Base-by-base conservation (phyloP, 2,888 invertebrate genomes). In the Escarpia spicata region DNA sequence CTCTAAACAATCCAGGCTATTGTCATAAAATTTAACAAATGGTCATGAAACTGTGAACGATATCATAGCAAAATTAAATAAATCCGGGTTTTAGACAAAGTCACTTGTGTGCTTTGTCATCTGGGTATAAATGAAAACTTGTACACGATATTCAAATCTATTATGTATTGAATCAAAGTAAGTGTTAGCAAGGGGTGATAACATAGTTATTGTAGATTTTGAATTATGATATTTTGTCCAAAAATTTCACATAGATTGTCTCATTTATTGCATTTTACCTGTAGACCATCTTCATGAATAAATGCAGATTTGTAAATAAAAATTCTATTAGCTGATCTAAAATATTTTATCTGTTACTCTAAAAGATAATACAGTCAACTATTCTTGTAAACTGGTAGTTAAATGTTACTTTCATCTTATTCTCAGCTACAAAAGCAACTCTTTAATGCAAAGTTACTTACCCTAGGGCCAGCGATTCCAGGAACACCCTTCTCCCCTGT, bases 401-500 rank as follows among this genome's bases (percentile, higher is more conserved):
- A 6, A 75, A 75, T 75, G 19, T 75, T 12, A 19, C 6, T 75
- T 37, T 92, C 43, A 75, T 31, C n/a, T 89, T 91, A 75, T 45
- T 43, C n/a, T 8, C n/a, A n/a, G 19, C 52, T 90, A 31, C 60
- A 90, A 58, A 92, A 92, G 44, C 26, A 60, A 37, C 6, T 91
- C 37, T n/a, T 89, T 52, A 52, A 52, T 9, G 52, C 37, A 37
- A 37, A 6, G 58, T 45, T 90, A 92, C 93, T 93, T 92, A 94
- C 94, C 52, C 94, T 93, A 43, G 93, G 93, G 10, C 94, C 94
- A 75, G 94, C 93, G 89, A 93, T 93, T 37, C 94, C 94, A 44
- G 93, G 94, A 2, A 94, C 93, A 10, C 94, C 94, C 91, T 94
- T 94, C 92, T 94, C 94, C 37, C 94, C 94, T 91, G 94, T 94